Conservation (phyloP, 2,113 vertebrate species). For the Ceuthmochares aereus region DNA sequence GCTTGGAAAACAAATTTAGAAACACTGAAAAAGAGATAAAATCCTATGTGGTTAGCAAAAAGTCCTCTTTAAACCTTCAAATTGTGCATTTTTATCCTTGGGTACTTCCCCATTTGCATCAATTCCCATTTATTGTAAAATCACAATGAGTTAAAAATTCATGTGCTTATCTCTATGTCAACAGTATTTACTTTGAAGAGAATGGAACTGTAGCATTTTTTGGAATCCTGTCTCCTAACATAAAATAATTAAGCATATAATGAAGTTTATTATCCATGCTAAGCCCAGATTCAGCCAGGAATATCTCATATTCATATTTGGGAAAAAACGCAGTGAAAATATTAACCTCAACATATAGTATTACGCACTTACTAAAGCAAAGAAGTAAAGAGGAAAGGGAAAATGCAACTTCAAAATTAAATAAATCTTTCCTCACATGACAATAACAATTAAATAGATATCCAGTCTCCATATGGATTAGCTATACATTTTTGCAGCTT, state of each 20-base stretch:
- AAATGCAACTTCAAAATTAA: constrained; percentile 43
- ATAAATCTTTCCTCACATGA: constrained; percentile 63
- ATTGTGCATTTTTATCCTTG: neutral
- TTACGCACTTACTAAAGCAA: neutral
- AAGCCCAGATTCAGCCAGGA: neutral
- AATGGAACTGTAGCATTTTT: neutral
- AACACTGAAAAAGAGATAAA: neutral
- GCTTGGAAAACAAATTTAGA: neutral
- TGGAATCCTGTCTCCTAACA: neutral
- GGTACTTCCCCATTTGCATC: neutral
- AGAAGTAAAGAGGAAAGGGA: neutral
- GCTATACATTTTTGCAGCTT: constrained; percentile 62
- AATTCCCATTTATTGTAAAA: neutral
- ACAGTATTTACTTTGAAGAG: neutral
- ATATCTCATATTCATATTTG: neutral
- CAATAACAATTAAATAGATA: constrained; percentile 59
- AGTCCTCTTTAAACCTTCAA: neutral
- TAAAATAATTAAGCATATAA: neutral
- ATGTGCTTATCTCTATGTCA: neutral
- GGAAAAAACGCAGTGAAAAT: neutral
- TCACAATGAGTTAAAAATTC: neutral
- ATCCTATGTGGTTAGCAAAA: neutral
- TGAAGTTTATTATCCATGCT: neutral
- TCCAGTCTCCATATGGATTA: constrained; percentile 58
- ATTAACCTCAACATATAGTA: neutral